Evolutionary conservation across 1,140 invertebrate genomes (phyloP), one percentile per base, ranked within the genome.

Genomic region (Brachionus koreanus): DNA sequence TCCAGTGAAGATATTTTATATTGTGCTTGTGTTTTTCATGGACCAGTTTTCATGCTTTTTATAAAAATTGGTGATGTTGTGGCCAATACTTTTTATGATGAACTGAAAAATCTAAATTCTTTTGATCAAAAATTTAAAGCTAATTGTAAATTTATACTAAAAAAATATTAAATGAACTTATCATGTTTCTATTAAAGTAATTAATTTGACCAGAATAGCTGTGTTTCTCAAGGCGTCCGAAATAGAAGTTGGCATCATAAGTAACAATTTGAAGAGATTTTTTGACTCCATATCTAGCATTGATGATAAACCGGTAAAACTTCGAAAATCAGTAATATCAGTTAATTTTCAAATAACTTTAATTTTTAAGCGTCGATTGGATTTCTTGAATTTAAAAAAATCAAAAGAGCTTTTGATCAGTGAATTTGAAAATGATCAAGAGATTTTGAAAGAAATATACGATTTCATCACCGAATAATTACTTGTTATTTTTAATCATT

Each of bases 351-450:
- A n/a, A 19, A 29, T 72, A 5, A 29, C 5, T 72, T 72, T 72
- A n/a, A 9, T 42, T 42, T 72, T 46, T 29, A 72, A 61, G 69
- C 16, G 42, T n/a, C 25, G 39, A 49, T 74, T 74, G 69, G 69
- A 74, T n/a, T 74, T 74, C 25, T 74, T 74, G 9, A 74, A 74
- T 46, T 19, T 74, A 23, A 74, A 74, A 74, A 74, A 74, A 35
- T 74, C 69, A 46, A 74, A 74, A 46, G 69, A 74, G 25, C 25
- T 74, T 5, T n/a, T 74, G 19, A 35, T 43, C 6, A 74, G 69
- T 74, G 69, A 74, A 49, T 74, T 74, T 42, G 69, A 74, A 33
- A 49, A 46, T 74, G 69, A 74, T 39, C 69, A 74, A n/a, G 69
- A 74, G 23, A 46, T 74, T 39, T 74, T 74, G 43, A 74, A 74